Evolutionary conservation across 2,888 invertebrate species (phyloP).

Genomic region (Cataglyphis altisquamis): DNA sequence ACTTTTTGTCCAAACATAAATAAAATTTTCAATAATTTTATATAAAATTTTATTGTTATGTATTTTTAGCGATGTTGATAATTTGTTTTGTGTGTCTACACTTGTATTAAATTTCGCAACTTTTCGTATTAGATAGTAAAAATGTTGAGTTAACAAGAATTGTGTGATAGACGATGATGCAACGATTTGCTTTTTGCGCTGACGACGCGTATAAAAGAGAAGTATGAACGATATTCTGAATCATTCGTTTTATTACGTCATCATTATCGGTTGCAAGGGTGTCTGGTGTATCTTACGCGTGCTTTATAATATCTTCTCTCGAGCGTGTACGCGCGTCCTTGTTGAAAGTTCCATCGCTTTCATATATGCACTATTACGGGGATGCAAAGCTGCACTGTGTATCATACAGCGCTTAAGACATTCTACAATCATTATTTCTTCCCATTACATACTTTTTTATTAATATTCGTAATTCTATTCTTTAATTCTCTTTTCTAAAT

Average conservation of each 20-base stretch:
- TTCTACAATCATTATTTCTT: background rate
- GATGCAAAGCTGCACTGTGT: background rate
- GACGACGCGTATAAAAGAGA: conserved; percentile 18
- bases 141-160: conserved; percentile 6
- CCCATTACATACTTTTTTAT: background rate
- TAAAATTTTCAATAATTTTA: background rate
- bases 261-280: conserved; percentile 19
- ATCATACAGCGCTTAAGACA: background rate
- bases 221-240: conserved; percentile 21
- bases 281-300: conserved; percentile 14
- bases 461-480: background rate
- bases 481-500: background rate
- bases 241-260: conserved; percentile 50
- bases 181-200: conserved; percentile 6
- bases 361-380: background rate
- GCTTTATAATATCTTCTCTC: background rate
- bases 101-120: background rate
- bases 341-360: conserved; percentile 11
- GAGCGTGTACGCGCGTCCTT: conserved; percentile 5
- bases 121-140: background rate
- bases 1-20: background rate
- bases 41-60: background rate
- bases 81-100: background rate
- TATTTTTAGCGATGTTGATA: background rate
- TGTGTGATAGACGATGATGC: background rate